phyloP scores from a whole-genome alignment of 1,140 invertebrate species.

The Brachionus koreanus region DNA sequence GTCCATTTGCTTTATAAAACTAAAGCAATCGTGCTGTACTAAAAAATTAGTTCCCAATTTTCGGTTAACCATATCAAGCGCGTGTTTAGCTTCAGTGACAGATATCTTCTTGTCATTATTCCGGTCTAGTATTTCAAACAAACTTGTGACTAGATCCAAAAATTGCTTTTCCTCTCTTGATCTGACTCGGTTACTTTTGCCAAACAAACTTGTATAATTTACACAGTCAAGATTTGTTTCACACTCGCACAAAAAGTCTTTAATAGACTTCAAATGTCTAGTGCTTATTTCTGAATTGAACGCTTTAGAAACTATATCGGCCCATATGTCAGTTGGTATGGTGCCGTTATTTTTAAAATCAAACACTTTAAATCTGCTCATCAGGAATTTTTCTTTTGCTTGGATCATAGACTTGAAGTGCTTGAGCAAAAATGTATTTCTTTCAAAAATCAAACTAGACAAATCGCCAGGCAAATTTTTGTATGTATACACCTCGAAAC shows the following conservation, averaged over 20 bases:
- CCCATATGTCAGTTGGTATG: not conserved
- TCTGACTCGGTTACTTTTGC: no score
- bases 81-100: not conserved
- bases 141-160: not conserved
- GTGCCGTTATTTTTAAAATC: not conserved
- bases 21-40: not conserved
- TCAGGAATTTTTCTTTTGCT: not conserved
- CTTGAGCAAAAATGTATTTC: not conserved
- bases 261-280: not conserved
- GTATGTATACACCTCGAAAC: not conserved
- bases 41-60: not conserved
- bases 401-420: not conserved
- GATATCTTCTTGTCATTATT: constrained; percentile 13
- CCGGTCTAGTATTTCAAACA: constrained; percentile 3
- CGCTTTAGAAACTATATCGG: not conserved
- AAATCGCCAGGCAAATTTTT: not conserved
- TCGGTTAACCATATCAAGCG: not conserved
- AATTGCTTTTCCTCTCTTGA: not conserved
- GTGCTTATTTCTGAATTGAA: constrained; percentile 2
- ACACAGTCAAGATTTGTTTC: constrained; percentile 2
- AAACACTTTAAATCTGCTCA: not conserved
- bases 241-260: constrained; percentile 26
- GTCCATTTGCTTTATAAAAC: constrained; percentile 25
- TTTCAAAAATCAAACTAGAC: not conserved
- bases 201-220: not conserved